Evolutionary conservation across 2,888 invertebrate species (phyloP).

Genomic region (Abrostola triplasia): DNA sequence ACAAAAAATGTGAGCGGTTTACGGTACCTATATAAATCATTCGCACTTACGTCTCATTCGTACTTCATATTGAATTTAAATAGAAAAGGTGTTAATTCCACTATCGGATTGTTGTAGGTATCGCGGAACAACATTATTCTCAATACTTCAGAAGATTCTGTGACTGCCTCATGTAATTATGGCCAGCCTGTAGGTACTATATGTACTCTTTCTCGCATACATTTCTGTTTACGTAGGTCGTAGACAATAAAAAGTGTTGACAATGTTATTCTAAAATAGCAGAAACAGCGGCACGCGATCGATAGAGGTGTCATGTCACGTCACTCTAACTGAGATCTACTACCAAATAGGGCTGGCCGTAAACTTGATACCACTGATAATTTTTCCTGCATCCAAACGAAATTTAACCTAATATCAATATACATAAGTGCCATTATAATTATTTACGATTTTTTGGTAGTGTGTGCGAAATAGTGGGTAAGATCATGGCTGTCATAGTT

Average conservation of each 20-base stretch:
- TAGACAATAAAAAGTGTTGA: slow-evolving; percentile 26
- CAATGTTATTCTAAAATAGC: slow-evolving; percentile 59
- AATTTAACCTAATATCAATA: slow-evolving; percentile 16
- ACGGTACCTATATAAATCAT: neutral
- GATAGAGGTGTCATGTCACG: slow-evolving; percentile 73
- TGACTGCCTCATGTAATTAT: too few species aligned
- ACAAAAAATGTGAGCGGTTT: neutral
- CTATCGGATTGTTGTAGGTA: too few species aligned
- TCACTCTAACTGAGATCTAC: slow-evolving; percentile 69
- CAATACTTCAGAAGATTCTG: too few species aligned
- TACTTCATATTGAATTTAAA: too few species aligned
- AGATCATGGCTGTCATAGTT: slow-evolving; percentile 71
- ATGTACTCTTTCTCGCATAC: too few species aligned
- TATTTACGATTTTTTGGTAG: slow-evolving; percentile 38
- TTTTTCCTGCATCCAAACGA: slow-evolving; percentile 12
- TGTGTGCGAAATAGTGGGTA: slow-evolving; percentile 67
- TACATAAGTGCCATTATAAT: slow-evolving; percentile 13
- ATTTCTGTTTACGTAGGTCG: neutral
- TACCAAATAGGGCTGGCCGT: slow-evolving; percentile 71
- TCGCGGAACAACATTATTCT: too few species aligned
- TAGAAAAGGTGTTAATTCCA: too few species aligned
- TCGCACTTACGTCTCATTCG: neutral
- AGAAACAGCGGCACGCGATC: slow-evolving; percentile 70
- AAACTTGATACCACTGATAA: slow-evolving; percentile 37
- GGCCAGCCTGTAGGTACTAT: too few species aligned